Evolutionary conservation across 2,797 vertebrate genomes (phyloP).

Genomic region (Urosaurus nigricauda): DNA sequence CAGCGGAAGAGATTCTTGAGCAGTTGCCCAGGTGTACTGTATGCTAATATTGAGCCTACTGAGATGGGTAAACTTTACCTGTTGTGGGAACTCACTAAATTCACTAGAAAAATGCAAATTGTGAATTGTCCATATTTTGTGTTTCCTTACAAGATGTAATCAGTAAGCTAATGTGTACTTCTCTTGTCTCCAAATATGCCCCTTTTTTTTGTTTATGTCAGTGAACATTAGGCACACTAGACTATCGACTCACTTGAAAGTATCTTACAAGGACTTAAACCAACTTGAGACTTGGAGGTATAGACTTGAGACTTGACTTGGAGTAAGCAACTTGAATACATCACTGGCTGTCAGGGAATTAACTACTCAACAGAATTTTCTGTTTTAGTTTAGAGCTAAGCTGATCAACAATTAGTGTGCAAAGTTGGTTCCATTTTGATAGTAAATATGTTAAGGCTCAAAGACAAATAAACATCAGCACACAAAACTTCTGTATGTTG

Average conservation of each 20-base stretch:
- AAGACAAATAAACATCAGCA: not conserved
- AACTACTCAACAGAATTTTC: not conserved
- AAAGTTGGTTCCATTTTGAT: not conserved
- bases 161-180: not conserved
- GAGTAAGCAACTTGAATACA: too few species aligned
- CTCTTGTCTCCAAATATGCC: not conserved
- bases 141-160: not conserved
- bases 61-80: not conserved
- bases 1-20: not conserved
- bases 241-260: too few species aligned
- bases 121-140: not conserved
- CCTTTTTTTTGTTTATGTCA: not conserved
- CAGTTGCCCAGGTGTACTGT: not conserved
- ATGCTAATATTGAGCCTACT: not conserved
- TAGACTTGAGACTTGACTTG: too few species aligned
- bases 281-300: too few species aligned
- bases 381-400: slow-evolving; percentile 1
- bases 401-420: not conserved
- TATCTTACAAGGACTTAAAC: too few species aligned
- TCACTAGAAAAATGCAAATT: not conserved
- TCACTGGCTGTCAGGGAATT: not conserved
- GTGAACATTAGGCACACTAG: not conserved
- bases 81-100: not conserved
- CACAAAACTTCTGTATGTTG: slow-evolving; percentile 45
- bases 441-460: slow-evolving; percentile 27